Base-by-base conservation (phyloP, 2,888 invertebrate species). In the Heliconius sara region DNA sequence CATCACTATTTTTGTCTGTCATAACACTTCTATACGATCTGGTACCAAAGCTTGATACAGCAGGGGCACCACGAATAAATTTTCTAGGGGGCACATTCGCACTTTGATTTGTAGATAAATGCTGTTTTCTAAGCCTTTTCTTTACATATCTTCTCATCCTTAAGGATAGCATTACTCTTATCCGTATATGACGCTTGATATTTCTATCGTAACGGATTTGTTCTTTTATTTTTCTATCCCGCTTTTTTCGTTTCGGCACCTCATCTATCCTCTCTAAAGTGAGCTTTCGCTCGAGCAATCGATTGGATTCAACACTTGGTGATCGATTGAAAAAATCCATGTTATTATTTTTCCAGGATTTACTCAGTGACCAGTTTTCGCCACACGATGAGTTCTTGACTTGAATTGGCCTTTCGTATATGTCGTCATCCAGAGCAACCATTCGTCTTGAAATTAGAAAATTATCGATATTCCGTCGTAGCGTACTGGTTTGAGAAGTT, bases 111-210 rank as follows among this genome's bases (percentile, higher is more conserved):
- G 86, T 84, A 4, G 60, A 86, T 30, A 89, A 22, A 7, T 87
- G 86, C 6, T 90, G 87, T 77, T 91, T 93, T 80, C 89, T 86
- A 78, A 92, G 78, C 76, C 91, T 86, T 80, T 92, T 87, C 83
- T 95, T 96, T 87, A 95, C 94, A 79, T 96, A 95, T 78, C 95
- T 90, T 39, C 96, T 95, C 92, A 97, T 95, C 80, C 97, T 93
- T 81, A 97, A 90, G 19, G 97, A 96, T 85, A 97, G 91, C 96
- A 97, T 96, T 73, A 97, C 96, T 25, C 97, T 93, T 30, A 97
- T 96, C 79, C 96, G 94, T 39, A 97, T 96, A 86, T 97, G 96
- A 39, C 96, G 92, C 77, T 96, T 96, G 2, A 96, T 96, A 85
- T 96, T 96, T 82, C 96, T 95, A 84, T 96, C 96, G 79, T 95